phyloP scores from a whole-genome alignment of 2,888 invertebrate genomes.

The Acanthoscelides obtectus region DNA sequence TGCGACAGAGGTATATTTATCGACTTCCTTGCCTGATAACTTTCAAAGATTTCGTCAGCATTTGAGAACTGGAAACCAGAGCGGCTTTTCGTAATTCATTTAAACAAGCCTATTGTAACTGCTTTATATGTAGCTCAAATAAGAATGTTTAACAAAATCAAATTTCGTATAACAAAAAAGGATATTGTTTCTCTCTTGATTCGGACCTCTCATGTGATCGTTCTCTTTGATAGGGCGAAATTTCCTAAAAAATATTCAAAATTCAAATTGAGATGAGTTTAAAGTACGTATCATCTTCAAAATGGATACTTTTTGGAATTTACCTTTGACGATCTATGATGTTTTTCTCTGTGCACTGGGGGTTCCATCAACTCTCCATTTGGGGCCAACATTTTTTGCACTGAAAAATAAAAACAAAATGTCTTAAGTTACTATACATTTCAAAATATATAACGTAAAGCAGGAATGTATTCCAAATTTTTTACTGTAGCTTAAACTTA shows the following conservation, averaged over 20 bases:
- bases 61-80: too few species aligned
- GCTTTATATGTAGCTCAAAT: background rate
- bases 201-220: slow-evolving; percentile 73
- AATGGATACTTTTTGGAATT: slow-evolving; percentile 28
- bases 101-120: too few species aligned
- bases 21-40: too few species aligned
- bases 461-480: too few species aligned
- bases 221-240: slow-evolving; percentile 68
- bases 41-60: too few species aligned
- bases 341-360: slow-evolving; percentile 63
- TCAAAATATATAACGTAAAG: too few species aligned
- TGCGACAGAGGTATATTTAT: too few species aligned
- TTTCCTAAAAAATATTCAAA: slow-evolving; percentile 58
- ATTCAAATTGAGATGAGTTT: slow-evolving; percentile 1
- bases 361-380: slow-evolving; percentile 70
- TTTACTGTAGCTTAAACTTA: too few species aligned
- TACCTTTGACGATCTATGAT: slow-evolving; percentile 69
- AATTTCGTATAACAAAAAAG: slow-evolving; percentile 50
- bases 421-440: too few species aligned
- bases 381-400: slow-evolving; percentile 59
- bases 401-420: slow-evolving; percentile 39
- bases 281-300: slow-evolving; percentile 1
- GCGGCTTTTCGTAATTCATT: too few species aligned
- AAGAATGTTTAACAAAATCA: slow-evolving; percentile 1
- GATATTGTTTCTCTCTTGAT: slow-evolving; percentile 79